phyloP scores from a whole-genome alignment of 2,888 invertebrate species.

The Steromphala cineraria region DNA sequence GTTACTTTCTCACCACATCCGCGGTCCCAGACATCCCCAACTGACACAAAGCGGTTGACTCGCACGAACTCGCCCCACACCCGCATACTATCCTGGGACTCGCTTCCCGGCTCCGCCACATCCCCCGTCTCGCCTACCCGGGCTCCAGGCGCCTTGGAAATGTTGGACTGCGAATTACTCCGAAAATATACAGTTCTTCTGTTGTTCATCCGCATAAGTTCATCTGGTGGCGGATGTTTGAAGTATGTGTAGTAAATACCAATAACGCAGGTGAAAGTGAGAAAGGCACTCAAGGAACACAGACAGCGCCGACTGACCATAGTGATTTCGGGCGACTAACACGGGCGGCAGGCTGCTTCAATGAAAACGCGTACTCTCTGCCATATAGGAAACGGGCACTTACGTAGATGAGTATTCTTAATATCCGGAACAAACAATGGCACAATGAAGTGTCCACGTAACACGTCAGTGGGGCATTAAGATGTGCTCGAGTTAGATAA shows the following conservation, averaged over 20 bases:
- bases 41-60: not conserved
- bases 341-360: not conserved
- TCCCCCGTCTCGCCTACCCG: not conserved
- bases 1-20: not conserved
- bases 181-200: not conserved
- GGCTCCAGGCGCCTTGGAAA: not conserved
- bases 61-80: not conserved
- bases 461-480: too few species aligned
- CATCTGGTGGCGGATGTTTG: constrained; percentile 39
- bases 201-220: constrained; percentile 34
- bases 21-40: not conserved
- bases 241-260: constrained; percentile 36
- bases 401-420: too few species aligned
- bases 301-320: not conserved
- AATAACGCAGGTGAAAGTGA: constrained; percentile 20
- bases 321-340: too few species aligned
- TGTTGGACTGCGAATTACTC: not conserved
- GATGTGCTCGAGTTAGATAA: too few species aligned
- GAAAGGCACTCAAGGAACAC: not conserved
- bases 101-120: not conserved
- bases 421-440: too few species aligned
- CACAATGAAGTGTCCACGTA: too few species aligned
- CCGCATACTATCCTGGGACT: not conserved
- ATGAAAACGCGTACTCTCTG: too few species aligned
- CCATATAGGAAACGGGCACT: too few species aligned